Percentiles rank a stretch among this genome's conserved stretches.
Conservation (phyloP, 2,113 vertebrate genomes). For the Cardinalis cardinalis region DNA sequence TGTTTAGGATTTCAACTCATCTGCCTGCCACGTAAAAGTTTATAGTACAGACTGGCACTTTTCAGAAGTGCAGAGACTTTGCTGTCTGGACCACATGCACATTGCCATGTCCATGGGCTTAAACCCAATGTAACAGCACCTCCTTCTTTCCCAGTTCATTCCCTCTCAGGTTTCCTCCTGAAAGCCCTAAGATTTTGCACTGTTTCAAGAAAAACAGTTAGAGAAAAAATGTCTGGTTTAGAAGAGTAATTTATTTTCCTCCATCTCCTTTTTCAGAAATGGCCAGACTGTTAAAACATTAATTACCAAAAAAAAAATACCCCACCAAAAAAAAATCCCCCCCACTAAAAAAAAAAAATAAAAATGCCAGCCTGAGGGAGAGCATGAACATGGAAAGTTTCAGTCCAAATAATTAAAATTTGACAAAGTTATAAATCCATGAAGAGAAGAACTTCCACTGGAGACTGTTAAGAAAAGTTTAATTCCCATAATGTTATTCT, state of each 20-base stretch:
- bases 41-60: neutral
- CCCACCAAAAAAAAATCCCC: neutral
- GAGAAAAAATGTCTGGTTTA: slow-evolving; percentile 33
- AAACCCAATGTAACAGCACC: neutral
- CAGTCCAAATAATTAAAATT: slow-evolving; percentile 14
- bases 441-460: neutral
- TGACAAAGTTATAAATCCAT: slow-evolving; percentile 36
- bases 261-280: slow-evolving; percentile 34
- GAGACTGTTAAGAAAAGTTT: slow-evolving; percentile 15
- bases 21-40: neutral
- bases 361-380: neutral
- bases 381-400: neutral
- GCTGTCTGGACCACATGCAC: neutral
- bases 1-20: neutral
- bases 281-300: slow-evolving; percentile 17
- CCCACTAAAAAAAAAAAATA: neutral
- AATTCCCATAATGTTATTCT: slow-evolving; percentile 17
- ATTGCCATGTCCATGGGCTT: neutral
- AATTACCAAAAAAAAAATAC: neutral
- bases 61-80: neutral
- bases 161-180: neutral
- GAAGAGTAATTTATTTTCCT: slow-evolving; percentile 29
- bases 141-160: neutral
- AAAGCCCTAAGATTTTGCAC: slow-evolving; percentile 6
- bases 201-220: slow-evolving; percentile 32